Evolutionary conservation across 2,888 invertebrate species (phyloP).

Genomic region (Zygaena filipendulae): DNA sequence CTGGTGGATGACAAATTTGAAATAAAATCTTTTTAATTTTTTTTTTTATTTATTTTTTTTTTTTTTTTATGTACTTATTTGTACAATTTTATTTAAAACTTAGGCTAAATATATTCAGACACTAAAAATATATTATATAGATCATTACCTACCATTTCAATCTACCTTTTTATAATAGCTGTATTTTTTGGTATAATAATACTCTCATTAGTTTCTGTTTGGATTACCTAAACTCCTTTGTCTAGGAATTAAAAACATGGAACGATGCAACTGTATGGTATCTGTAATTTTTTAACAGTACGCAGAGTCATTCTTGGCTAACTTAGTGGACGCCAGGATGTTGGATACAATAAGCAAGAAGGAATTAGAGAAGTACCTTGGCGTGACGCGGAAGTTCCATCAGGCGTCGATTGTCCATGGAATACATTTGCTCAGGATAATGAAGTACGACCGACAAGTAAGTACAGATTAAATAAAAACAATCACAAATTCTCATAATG

Average conservation of each 20-base stretch:
- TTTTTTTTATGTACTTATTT: too few species aligned
- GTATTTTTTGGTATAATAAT: constrained; percentile 1
- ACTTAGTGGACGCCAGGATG: constrained; percentile 93
- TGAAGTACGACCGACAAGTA: constrained; percentile 92
- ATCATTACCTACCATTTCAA: too few species aligned
- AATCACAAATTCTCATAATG: too few species aligned
- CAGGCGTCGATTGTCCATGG: constrained; percentile 95
- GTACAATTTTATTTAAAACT: too few species aligned
- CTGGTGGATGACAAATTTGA: neutral
- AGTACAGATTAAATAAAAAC: constrained; percentile 22
- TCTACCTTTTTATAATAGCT: too few species aligned
- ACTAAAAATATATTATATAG: too few species aligned
- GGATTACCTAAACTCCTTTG: too few species aligned
- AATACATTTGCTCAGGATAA: constrained; percentile 89
- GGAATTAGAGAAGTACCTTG: constrained; percentile 92
- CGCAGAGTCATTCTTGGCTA: constrained; percentile 87
- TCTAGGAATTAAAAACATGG: too few species aligned
- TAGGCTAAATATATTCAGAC: too few species aligned
- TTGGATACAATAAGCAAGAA: constrained; percentile 93
- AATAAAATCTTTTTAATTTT: neutral
- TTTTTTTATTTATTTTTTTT: neutral
- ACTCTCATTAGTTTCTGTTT: too few species aligned
- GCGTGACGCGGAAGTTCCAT: constrained; percentile 93
- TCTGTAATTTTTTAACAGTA: constrained; percentile 74
- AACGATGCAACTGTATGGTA: too few species aligned